Percentiles rank a stretch among this genome's conserved stretches.
phyloP scores from a whole-genome alignment of 2,113 vertebrate genomes.

The Carettochelys insculpta region DNA sequence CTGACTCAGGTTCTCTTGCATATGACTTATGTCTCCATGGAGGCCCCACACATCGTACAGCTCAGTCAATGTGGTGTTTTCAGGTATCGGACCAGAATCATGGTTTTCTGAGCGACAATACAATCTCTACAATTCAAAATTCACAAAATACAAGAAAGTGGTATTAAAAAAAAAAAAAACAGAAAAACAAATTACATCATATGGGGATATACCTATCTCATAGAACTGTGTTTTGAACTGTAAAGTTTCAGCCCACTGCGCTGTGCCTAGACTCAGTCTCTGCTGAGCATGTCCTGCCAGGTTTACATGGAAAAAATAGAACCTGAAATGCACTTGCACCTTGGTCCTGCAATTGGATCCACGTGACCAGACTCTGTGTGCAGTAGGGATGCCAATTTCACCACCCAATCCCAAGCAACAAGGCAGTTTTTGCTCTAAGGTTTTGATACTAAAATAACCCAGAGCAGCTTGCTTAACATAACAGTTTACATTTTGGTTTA shows the following conservation, averaged over 20 bases:
- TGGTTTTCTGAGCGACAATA: neutral
- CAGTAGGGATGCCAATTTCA: neutral
- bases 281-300: neutral
- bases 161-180: no score
- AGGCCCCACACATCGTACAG: slow-evolving; percentile 44
- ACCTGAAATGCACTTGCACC: neutral
- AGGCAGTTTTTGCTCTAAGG: neutral
- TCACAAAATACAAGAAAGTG: fast-evolving
- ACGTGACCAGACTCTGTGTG: neutral
- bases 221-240: no score
- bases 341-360: neutral
- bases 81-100: neutral
- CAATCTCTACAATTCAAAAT: neutral
- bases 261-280: neutral
- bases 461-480: neutral
- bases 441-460: neutral
- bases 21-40: neutral
- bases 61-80: neutral
- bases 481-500: neutral
- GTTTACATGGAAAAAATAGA: neutral
- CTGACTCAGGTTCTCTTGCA: neutral
- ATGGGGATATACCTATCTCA: no score
- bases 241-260: no score
- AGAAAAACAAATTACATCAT: no score
- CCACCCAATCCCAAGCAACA: neutral